Evolutionary conservation across 2,888 invertebrate genomes (phyloP), one percentile per base, ranked within the genome.

Genomic region (Drymonia ruficornis): DNA sequence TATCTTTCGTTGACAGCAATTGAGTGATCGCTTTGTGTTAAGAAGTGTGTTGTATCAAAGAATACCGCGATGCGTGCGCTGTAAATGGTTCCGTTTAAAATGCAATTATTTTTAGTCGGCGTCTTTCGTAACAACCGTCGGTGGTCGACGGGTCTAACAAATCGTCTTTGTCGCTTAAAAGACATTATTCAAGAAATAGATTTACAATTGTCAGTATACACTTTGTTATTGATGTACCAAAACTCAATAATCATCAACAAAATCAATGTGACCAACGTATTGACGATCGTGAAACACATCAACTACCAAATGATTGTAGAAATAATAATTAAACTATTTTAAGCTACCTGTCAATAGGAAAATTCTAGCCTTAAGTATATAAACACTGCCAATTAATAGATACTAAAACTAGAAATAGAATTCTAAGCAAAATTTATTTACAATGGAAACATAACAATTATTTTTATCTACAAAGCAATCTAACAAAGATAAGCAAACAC

Each of bases 1-100:
- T 80, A 83, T 84, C 78, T 74, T 73, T 59, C 56, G 65, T 75
- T 78, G 83, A 79, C 80, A 81, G 74, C 74, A 61, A 74, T 74
- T 76, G 80, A 82, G 70, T 77, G 78, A 83, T 81, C 64, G 65
- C 69, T 74, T 65, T 63, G 67, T 64, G 65, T 72, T 67, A 70
- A 75, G 70, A 78, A 70, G 61, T 64, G 59, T 58, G 55, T 61
- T 56, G 65, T 67, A 62, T 67, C 68, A 74, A 69, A 73, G 64
- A 59, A 62, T 55, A 59, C 68, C 65, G 67, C 69, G 53, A 60
- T 57, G 64, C 62, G 54, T 56, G 63, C 62, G 43, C 52, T 60
- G 52, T 65, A 67, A 78, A 69, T 70, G 69, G 64, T 56, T 65
- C 49, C 59, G 61, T 76, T 76, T 69, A 67, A 73, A 68, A 68